Evolutionary conservation across 2,888 invertebrate genomes (phyloP).

Genomic region (Drosophila mimetica): DNA sequence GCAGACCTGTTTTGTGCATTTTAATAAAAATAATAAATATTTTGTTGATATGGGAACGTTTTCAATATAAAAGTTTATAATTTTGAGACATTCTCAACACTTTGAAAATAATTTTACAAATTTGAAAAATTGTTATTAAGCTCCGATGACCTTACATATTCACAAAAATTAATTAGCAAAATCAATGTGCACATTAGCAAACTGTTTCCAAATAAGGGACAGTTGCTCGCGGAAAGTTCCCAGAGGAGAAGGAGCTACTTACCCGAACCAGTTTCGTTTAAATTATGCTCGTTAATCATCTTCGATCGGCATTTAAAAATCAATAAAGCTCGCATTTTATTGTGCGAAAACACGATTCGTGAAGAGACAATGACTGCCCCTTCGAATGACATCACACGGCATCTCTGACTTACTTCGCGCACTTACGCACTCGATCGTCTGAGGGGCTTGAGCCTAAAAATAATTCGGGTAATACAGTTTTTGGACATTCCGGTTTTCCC

Average conservation of each 20-base stretch:
- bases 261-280: conserved; percentile 16
- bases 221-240: conserved; percentile 15
- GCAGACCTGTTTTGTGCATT: not conserved
- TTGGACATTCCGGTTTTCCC: conserved; percentile 6
- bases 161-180: not conserved
- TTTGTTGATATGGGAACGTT: not conserved
- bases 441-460: conserved; percentile 17
- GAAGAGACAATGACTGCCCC: conserved; percentile 33
- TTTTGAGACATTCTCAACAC: too few species aligned
- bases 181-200: too few species aligned
- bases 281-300: conserved; percentile 30
- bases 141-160: not conserved
- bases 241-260: not conserved
- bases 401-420: conserved; percentile 21
- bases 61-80: too few species aligned
- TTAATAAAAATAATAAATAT: not conserved
- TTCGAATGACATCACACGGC: conserved; percentile 27
- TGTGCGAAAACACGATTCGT: conserved; percentile 33
- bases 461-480: conserved; percentile 28
- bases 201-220: not conserved
- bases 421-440: conserved; percentile 27
- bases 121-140: too few species aligned
- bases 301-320: conserved; percentile 27
- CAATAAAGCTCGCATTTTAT: conserved; percentile 23
- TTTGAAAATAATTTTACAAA: too few species aligned